Percentiles rank a stretch among this genome's conserved stretches.
Conservation (phyloP, 2,888 invertebrate species). For the Drosophila incognita region DNA sequence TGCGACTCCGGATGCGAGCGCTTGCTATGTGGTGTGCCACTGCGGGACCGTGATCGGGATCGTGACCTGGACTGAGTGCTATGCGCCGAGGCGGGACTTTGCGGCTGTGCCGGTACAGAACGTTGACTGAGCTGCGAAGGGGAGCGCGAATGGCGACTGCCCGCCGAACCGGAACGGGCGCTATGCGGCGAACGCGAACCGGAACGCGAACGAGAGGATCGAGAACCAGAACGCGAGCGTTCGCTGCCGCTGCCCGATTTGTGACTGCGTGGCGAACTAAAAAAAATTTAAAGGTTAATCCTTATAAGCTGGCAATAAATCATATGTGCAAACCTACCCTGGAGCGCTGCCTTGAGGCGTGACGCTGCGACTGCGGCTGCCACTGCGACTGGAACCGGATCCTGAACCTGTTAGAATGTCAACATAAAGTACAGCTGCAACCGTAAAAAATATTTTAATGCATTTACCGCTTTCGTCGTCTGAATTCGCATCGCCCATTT, state of each 20-base stretch:
- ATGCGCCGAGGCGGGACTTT: constrained; percentile 50
- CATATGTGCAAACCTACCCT: constrained; percentile 50
- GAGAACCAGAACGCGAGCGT: constrained; percentile 77
- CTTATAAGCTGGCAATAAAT: neutral
- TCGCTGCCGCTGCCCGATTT: constrained; percentile 79
- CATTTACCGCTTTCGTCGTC: constrained; percentile 78
- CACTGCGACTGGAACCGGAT: constrained; percentile 80
- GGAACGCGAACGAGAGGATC: constrained; percentile 60
- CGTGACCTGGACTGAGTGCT: constrained; percentile 65
- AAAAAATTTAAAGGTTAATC: neutral
- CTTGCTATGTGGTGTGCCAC: constrained; percentile 65
- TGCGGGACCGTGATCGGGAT: constrained; percentile 62
- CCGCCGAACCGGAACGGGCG: constrained; percentile 22
- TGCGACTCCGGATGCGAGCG: constrained; percentile 85
- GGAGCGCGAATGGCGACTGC: constrained; percentile 54
- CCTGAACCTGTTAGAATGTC: constrained; percentile 72
- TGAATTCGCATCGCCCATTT: constrained; percentile 69
- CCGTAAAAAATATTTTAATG: neutral
- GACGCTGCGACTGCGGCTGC: constrained; percentile 78
- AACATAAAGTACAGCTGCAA: constrained; percentile 21
- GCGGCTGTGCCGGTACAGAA: constrained; percentile 37
- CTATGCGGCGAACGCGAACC: constrained; percentile 66
- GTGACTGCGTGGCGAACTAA: constrained; percentile 72
- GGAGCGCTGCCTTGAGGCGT: constrained; percentile 77
- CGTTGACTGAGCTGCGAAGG: constrained; percentile 42